Percentiles rank a stretch among this genome's conserved stretches.
phyloP scores from a whole-genome alignment of 2,113 vertebrate genomes.

The Tretioscincus oriximinensis region DNA sequence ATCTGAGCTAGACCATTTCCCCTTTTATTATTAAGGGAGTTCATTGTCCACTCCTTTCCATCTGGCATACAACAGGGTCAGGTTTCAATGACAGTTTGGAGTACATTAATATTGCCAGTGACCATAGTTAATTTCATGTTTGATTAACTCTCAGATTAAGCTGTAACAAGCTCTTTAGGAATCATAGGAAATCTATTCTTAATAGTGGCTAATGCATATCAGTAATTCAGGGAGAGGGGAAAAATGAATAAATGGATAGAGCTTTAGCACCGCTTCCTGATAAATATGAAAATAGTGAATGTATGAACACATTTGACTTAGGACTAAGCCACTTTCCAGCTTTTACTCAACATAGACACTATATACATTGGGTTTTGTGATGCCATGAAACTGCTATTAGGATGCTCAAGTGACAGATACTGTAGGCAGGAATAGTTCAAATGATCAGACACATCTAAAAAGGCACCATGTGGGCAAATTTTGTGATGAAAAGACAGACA shows the following conservation, averaged over 20 bases:
- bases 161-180: slow-evolving; percentile 27
- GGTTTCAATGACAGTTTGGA: slow-evolving; percentile 27
- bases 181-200: slow-evolving; percentile 29
- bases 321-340: slow-evolving; percentile 41
- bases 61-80: slow-evolving; percentile 26
- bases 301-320: slow-evolving; percentile 49
- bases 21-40: slow-evolving; percentile 2
- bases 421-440: no score
- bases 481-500: no score
- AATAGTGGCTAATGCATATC: slow-evolving; percentile 41
- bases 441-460: no score
- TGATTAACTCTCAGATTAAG: slow-evolving; percentile 37
- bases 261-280: slow-evolving; percentile 55
- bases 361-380: no score
- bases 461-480: no score
- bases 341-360: background rate
- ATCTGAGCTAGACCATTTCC: background rate
- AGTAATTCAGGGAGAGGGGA: slow-evolving; percentile 19
- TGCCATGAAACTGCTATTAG: no score
- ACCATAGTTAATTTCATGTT: slow-evolving; percentile 39
- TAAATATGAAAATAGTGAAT: slow-evolving; percentile 61
- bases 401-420: no score
- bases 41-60: slow-evolving; percentile 26
- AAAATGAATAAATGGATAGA: slow-evolving; percentile 38
- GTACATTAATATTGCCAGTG: slow-evolving; percentile 24